Base-by-base conservation (phyloP, 2,888 invertebrate species). In the Cosmorhoe ocellata region DNA sequence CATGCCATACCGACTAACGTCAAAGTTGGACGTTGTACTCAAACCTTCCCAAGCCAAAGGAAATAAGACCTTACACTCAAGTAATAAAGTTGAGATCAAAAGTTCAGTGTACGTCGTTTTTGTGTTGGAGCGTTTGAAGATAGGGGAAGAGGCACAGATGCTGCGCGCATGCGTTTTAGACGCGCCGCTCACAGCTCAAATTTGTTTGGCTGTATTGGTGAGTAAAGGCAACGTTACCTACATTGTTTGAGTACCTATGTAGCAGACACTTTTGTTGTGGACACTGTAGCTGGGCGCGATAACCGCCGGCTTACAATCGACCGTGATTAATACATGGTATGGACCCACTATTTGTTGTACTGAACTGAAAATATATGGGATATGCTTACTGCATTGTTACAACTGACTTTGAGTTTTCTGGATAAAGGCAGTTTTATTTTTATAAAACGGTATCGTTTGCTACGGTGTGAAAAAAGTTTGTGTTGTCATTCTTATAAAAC, bases 81-180 rank as follows among this genome's bases (percentile, higher is more conserved):
- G 0, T 0, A 0, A 1, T 58, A 67, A 53, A 59, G 68, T 64
- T 49, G 10, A 56, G 59, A 51, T 38, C 63, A 7, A 18, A 10
- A 6, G 38, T 28, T 5, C 3, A 1, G 4, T 1, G 64, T 64
- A 59, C 2, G 56, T 33, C 67, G 40, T 74, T 79, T 61, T 36
- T 39, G 45, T 52, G 53, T 43, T 63, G 50, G 53, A 52, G 41
- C 45, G 49, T 57, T 14, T 39, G 54, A 66, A 81, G 79, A 79
- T 78, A 81, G 81, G 79, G 81, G 79, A 76, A 77, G 76, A 78
- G 72, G 78, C 79, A 82, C 84, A 87, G 89, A 89, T 87, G 90
- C 86, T 86, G 86, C 74, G 85, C 89, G 89, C 89, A 89, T 89
- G 89, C 89, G 89, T 69, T 74, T 74, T 74, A 32, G 58, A 53